A percentile compares a stretch with the other conserved stretches of the same genome.
These are phyloP conservation scores for Podarcis lilfordi DNA, from an alignment of 2,797 vertebrate genomes.

Conservation along the genomic window DNA sequence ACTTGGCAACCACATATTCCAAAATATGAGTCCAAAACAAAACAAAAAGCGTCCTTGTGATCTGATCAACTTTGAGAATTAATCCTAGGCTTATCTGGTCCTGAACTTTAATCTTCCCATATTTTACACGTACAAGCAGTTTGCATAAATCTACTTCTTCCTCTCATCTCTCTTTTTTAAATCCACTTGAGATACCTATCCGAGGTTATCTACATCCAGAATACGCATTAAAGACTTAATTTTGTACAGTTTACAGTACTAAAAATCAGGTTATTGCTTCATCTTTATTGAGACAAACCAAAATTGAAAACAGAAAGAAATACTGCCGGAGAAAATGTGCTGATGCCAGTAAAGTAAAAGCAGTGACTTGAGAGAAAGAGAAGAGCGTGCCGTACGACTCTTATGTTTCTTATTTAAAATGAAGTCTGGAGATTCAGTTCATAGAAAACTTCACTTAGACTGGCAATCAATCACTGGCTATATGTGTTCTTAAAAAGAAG, in stretches of 20 bases:
- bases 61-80: neutral
- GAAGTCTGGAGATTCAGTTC: neutral
- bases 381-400: conserved; percentile 24
- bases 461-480: neutral
- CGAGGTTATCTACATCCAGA: conserved; percentile 51
- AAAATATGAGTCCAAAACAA: conserved; percentile 3
- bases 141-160: conserved; percentile 53
- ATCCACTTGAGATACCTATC: conserved; percentile 32
- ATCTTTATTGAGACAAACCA: conserved; percentile 62
- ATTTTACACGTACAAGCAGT: conserved; percentile 47
- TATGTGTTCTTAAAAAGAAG: conserved; percentile 17
- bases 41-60: conserved; percentile 30
- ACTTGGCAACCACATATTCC: conserved; percentile 17
- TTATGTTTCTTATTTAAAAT: conserved; percentile 35
- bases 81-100: conserved; percentile 30
- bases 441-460: neutral
- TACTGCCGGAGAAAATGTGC: conserved; percentile 18
- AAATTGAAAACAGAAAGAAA: conserved; percentile 71
- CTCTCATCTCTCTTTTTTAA: conserved; percentile 59
- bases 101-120: conserved; percentile 48
- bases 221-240: conserved; percentile 54
- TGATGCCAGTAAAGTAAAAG: conserved; percentile 45
- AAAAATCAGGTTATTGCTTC: conserved; percentile 65
- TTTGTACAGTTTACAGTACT: conserved; percentile 57
- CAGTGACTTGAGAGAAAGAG: conserved; percentile 26